These are phyloP conservation scores for Allobates femoralis DNA, from an alignment of 2,797 vertebrate species.

Conservation along the genomic window DNA sequence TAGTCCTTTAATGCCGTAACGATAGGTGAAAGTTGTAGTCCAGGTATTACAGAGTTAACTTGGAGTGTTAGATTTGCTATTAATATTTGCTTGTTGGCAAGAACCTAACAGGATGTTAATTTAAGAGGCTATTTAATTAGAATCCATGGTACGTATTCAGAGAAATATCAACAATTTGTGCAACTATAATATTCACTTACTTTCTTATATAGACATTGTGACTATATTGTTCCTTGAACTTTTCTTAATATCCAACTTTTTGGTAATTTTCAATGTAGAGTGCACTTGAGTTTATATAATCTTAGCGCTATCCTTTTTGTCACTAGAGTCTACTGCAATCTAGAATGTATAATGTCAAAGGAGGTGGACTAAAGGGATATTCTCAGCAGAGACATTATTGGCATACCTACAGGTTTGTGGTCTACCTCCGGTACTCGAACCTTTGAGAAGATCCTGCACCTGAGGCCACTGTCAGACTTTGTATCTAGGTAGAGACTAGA, in stretches of 20 bases:
- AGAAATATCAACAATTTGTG: conserved; percentile 38
- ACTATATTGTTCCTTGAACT: conserved; percentile 6
- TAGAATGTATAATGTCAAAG: too few relatives aligned
- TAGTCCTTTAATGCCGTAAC: not conserved
- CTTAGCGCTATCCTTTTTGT: not conserved
- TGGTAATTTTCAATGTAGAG: not conserved
- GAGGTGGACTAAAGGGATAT: too few relatives aligned
- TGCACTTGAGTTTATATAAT: not conserved
- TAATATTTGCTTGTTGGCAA: conserved; percentile 34
- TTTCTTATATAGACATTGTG: not conserved
- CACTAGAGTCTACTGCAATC: too few relatives aligned
- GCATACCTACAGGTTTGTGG: too few relatives aligned
- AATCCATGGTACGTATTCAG: not conserved
- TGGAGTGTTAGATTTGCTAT: not conserved
- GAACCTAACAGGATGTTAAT: conserved; percentile 24
- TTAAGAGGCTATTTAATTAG: conserved; percentile 24
- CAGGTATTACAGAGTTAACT: not conserved
- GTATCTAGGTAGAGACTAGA: too few relatives aligned
- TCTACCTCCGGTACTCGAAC: too few relatives aligned
- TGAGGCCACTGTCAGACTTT: too few relatives aligned
- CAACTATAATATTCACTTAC: not conserved
- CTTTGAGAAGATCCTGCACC: too few relatives aligned
- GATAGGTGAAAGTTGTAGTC: not conserved
- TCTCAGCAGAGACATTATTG: too few relatives aligned
- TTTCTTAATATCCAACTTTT: not conserved